Evolutionary conservation across 2,888 invertebrate species (phyloP).

Genomic region (Drosophila birchii): DNA sequence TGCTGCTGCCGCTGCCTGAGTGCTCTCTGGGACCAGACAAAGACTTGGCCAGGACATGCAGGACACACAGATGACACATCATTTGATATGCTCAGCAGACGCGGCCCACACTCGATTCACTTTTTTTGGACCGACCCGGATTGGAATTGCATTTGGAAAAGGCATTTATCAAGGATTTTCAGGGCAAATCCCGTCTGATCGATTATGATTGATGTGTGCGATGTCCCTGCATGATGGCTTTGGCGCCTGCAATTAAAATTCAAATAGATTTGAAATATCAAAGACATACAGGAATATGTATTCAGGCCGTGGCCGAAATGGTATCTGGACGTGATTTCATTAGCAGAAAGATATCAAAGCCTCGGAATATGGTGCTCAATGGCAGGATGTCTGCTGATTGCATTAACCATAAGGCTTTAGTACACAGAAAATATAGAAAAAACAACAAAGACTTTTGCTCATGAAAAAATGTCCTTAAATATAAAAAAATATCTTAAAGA

Average conservation of each 20-base stretch:
- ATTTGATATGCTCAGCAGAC: slow-evolving; percentile 58
- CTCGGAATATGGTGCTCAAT: slow-evolving; percentile 17
- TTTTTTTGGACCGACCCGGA: slow-evolving; percentile 57
- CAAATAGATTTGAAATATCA: slow-evolving; percentile 48
- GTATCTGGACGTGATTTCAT: slow-evolving; percentile 71
- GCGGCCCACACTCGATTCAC: slow-evolving; percentile 15
- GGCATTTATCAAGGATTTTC: slow-evolving; percentile 78
- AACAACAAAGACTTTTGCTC: background rate
- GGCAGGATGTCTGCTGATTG: slow-evolving; percentile 12
- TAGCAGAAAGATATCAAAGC: slow-evolving; percentile 51
- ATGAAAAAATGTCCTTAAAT: background rate
- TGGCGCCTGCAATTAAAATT: slow-evolving; percentile 69
- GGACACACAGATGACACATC: slow-evolving; percentile 47
- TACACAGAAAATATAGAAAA: background rate
- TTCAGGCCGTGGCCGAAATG: slow-evolving; percentile 41
- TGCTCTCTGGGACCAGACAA: slow-evolving; percentile 71
- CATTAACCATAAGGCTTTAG: slow-evolving; percentile 12
- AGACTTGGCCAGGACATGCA: slow-evolving; percentile 47
- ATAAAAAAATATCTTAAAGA: background rate
- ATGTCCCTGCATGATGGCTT: slow-evolving; percentile 1
- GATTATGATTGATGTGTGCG: slow-evolving; percentile 82
- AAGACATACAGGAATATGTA: slow-evolving; percentile 16
- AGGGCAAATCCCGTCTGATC: slow-evolving; percentile 70
- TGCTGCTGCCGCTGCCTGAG: slow-evolving; percentile 45
- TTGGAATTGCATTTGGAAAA: slow-evolving; percentile 80